A percentile compares a stretch with the other conserved stretches of the same genome.
Evolutionary conservation across 2,113 vertebrate genomes (phyloP).

Genomic region (Passer montanus): DNA sequence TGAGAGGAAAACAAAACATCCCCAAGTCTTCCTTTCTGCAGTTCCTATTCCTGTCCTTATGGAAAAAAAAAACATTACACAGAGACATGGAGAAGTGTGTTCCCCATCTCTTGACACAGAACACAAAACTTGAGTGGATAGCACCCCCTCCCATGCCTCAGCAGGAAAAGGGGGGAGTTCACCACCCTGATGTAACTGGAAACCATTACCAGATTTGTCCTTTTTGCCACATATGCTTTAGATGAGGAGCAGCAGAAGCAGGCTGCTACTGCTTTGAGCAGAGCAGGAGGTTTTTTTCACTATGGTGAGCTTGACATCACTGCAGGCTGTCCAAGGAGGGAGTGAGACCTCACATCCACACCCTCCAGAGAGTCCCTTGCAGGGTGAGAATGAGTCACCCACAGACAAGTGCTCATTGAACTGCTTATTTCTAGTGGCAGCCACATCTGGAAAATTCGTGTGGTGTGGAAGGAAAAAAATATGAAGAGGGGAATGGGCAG

Average conservation of each 20-base stretch:
- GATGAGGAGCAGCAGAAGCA: not conserved
- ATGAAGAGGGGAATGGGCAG: not conserved
- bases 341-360: not conserved
- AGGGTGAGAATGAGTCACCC: not conserved
- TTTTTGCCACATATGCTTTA: not conserved
- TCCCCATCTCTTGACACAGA: not conserved
- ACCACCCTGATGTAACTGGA: not conserved
- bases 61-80: not conserved
- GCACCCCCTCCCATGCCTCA: not conserved
- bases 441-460: not conserved
- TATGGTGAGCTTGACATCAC: not conserved
- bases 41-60: not conserved
- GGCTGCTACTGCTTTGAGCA: not conserved
- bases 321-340: not conserved
- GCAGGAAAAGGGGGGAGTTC: not conserved
- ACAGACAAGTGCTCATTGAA: not conserved
- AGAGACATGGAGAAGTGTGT: not conserved
- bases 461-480: not conserved
- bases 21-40: not conserved
- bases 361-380: not conserved
- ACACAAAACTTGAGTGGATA: not conserved
- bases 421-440: not conserved
- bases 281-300: not conserved
- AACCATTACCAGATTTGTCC: not conserved
- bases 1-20: not conserved